Conservation (phyloP, 2,888 invertebrate species). For the Chaetogeoica ovagalla region DNA sequence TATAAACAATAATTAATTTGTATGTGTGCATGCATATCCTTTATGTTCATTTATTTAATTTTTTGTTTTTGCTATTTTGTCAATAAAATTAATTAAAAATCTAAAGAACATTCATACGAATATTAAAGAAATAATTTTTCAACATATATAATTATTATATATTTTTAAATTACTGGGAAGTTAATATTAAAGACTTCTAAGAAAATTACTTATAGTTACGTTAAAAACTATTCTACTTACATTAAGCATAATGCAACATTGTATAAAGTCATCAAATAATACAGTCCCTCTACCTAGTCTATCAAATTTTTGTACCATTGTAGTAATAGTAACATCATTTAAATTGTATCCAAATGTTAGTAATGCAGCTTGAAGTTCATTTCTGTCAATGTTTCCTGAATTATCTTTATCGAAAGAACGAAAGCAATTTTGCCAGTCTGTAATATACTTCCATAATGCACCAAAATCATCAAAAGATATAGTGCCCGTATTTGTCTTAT, state of each 20-base stretch:
- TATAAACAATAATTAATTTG: no score
- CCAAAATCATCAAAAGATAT: conserved; percentile 95
- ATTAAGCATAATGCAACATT: conserved; percentile 89
- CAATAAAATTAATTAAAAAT: no score
- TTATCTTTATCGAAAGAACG: conserved; percentile 90
- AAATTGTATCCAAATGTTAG: conserved; percentile 87
- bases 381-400: conserved; percentile 87
- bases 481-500: conserved; percentile 82
- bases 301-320: conserved; percentile 90
- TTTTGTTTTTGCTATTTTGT: no score
- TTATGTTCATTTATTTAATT: no score
- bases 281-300: conserved; percentile 87
- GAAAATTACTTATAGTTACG: conserved; percentile 42
- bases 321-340: conserved; percentile 77
- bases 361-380: conserved; percentile 88
- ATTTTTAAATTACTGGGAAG: no score
- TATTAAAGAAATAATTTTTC: no score
- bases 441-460: conserved; percentile 95
- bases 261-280: conserved; percentile 97
- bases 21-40: no score
- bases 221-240: conserved; percentile 66
- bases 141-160: no score
- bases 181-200: background rate
- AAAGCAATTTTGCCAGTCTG: conserved; percentile 97
- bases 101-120: no score